Percentiles rank a stretch among this genome's conserved stretches.
These are phyloP conservation scores for Megaleporinus macrocephalus DNA, from an alignment of 2,113 vertebrate species.

Conservation along the genomic window DNA sequence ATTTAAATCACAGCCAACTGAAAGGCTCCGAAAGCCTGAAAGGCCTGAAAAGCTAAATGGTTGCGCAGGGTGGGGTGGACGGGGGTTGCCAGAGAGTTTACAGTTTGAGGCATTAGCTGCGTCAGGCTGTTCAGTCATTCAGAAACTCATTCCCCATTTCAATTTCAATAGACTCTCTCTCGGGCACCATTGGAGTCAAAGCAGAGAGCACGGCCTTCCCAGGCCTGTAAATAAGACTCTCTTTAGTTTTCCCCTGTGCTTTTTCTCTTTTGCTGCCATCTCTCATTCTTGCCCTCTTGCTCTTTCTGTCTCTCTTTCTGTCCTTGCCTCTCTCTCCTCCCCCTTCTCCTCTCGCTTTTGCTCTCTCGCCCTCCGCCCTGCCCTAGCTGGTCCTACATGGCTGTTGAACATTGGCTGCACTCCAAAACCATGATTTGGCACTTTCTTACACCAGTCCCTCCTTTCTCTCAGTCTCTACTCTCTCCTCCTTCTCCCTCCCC, in stretches of 20 bases:
- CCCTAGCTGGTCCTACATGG: constrained; percentile 30
- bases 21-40: constrained; percentile 23
- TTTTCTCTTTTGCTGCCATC: constrained; percentile 41
- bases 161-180: constrained; percentile 47
- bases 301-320: constrained; percentile 14
- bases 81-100: constrained; percentile 15
- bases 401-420: constrained; percentile 18
- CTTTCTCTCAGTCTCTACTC: background rate
- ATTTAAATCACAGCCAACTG: constrained; percentile 44
- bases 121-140: constrained; percentile 23
- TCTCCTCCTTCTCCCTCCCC: background rate
- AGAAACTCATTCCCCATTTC: constrained; percentile 46
- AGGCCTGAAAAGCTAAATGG: constrained; percentile 31
- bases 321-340: constrained; percentile 47
- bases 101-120: constrained; percentile 35
- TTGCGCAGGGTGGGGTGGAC: constrained; percentile 3
- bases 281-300: background rate
- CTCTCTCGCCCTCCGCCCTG: constrained; percentile 25
- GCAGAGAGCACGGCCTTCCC: constrained; percentile 51
- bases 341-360: constrained; percentile 11
- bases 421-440: constrained; percentile 22
- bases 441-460: constrained; percentile 27
- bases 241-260: constrained; percentile 19
- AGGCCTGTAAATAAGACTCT: constrained; percentile 57
- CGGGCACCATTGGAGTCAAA: constrained; percentile 8